phyloP scores from a whole-genome alignment of 1,140 invertebrate genomes.

The Drosophila pallidifrons region DNA sequence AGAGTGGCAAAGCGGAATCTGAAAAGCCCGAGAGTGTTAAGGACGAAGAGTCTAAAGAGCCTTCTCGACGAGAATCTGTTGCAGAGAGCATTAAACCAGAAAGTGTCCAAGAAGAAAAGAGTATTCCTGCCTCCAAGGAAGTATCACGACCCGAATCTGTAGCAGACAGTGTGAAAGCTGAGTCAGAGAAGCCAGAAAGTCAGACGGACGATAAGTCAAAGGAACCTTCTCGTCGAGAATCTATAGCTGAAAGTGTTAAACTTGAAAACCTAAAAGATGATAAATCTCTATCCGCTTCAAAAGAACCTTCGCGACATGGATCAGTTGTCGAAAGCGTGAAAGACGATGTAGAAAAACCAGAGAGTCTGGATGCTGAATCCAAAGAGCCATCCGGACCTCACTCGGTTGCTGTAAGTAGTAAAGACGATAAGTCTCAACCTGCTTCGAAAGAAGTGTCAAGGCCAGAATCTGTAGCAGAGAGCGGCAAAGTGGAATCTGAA shows the following conservation, averaged over 20 bases:
- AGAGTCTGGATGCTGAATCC: conserved; percentile 19
- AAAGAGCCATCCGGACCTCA: conserved; percentile 33
- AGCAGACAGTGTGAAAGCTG: conserved; percentile 30
- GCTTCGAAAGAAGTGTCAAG: conserved; percentile 46
- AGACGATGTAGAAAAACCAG: conserved; percentile 2
- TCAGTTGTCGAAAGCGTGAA: conserved; percentile 42
- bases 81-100: conserved; percentile 17
- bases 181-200: conserved; percentile 20
- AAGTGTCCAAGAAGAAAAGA: conserved; percentile 10
- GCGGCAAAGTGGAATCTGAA: conserved; percentile 29
- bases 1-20: conserved; percentile 10
- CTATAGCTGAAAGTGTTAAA: conserved; percentile 16
- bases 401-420: conserved; percentile 29
- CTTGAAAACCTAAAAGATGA: conserved; percentile 39
- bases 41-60: conserved; percentile 27
- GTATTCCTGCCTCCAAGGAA: conserved; percentile 8
- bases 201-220: conserved; percentile 31
- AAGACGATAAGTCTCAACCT: conserved; percentile 45
- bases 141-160: conserved; percentile 22
- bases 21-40: conserved; percentile 10
- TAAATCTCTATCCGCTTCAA: conserved; percentile 41
- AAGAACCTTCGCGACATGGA: conserved; percentile 39
- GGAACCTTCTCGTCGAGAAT: conserved; percentile 28
- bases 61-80: conserved; percentile 23
- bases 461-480: conserved; percentile 33